phyloP scores from a whole-genome alignment of 30 jellyfish, hydroid and myxozoan species.

The Turritopsis dohrnii region DNA sequence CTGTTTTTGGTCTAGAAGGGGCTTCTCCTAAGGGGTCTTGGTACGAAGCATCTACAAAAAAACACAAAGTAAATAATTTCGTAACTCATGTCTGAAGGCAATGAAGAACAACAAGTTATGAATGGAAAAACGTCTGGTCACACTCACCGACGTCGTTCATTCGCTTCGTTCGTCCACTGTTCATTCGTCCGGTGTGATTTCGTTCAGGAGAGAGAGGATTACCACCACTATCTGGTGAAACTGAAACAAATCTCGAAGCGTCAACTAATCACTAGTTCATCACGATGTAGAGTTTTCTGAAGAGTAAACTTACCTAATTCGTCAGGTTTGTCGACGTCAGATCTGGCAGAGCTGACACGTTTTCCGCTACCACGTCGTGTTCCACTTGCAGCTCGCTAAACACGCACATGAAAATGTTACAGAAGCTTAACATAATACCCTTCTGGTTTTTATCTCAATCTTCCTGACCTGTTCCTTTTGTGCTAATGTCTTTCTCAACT shows the following conservation, averaged over 20 bases:
- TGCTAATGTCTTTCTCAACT: conserved; percentile 60
- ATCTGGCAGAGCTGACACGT: conserved; percentile 17
- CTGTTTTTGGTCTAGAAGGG: conserved; percentile 88
- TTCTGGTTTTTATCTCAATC: background rate
- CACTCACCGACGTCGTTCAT: background rate
- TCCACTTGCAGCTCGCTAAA: conserved; percentile 81
- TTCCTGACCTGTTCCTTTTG: conserved; percentile 79
- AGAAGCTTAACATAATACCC: background rate
- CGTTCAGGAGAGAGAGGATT: conserved; percentile 18
- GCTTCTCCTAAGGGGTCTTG: conserved; percentile 90
- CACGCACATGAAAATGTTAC: background rate
- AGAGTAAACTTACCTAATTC: background rate
- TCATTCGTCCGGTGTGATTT: conserved; percentile 7
- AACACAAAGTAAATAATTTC: background rate
- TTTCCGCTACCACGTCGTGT: conserved; percentile 76
- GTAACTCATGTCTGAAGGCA: background rate
- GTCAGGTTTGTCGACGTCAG: background rate
- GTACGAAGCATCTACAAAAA: conserved; percentile 69
- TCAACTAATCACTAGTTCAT: background rate
- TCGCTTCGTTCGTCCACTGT: conserved; percentile 4
- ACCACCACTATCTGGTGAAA: conserved; percentile 7
- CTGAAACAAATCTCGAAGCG: background rate
- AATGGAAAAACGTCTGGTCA: background rate
- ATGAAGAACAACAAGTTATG: background rate
- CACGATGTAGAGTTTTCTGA: background rate